Base-by-base conservation (phyloP, 2,888 invertebrate species). In the Miltochrista miniata region DNA sequence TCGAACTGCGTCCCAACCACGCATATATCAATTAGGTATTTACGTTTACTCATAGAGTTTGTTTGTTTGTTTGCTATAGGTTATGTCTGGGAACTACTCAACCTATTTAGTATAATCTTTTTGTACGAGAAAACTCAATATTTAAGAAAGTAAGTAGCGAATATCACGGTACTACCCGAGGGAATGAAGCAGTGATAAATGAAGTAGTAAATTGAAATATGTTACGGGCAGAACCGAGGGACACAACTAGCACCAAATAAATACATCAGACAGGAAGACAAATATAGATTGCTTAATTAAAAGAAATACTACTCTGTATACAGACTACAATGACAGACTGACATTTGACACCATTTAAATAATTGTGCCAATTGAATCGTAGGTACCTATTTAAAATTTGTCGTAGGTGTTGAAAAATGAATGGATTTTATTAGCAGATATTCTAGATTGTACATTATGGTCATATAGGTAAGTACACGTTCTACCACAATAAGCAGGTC, bases 401-500 rank as follows among this genome's bases (percentile, higher is more conserved):
- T 45, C 51, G 57, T 56, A 62, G 54, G 46, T 43, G 51, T 46
- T 42, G 36, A 57, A 65, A 64, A 68, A 54, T 59, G 45, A 61
- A 65, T 56, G 60, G 50, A 65, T 63, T n/a, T 56, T 59, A 55
- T 56, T 42, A 39, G 44, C 38, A 47, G 41, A 33, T 48, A 15
- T 24, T 36, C 48, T 65, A 54, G 49, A 54, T 68, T 48, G 46
- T 35, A 43, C 39, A 24, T 24, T 24, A 43, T 42, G 31, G 37
- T 46, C 45, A 56, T 51, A 54, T 64, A 54, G 56, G 66, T 65
- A 54, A 54, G 66, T 65, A 45, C 45, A 51, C 56, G 58, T 67
- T 62, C 54, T 59, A 65, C 57, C 51, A 59, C 56, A 67, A 61
- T 67, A 71, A 77, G 62, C 68, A 67, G 78, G 81, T 78, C 81